These are phyloP conservation scores for Leptarthrus brevirostris DNA, from an alignment of 2,888 invertebrate species.

Conservation along the genomic window DNA sequence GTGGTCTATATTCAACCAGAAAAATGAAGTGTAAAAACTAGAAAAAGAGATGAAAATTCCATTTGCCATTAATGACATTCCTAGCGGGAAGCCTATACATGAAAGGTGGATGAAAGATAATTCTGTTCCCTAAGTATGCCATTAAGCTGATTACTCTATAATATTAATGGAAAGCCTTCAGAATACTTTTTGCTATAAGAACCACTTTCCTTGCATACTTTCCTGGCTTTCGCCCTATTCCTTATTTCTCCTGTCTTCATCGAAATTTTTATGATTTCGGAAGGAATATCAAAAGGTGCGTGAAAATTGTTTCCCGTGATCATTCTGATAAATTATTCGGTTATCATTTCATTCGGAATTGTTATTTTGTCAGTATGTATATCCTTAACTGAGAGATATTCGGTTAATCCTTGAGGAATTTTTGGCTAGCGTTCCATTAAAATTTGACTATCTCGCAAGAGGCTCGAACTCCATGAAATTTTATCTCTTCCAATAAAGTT, in stretches of 20 bases:
- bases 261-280: slow-evolving; percentile 27
- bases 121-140: slow-evolving; percentile 34
- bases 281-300: slow-evolving; percentile 22
- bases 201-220: background rate
- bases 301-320: slow-evolving; percentile 32
- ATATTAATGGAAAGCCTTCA: slow-evolving; percentile 35
- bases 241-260: background rate
- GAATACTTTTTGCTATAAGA: slow-evolving; percentile 7
- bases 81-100: slow-evolving; percentile 3
- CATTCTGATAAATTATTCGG: slow-evolving; percentile 41
- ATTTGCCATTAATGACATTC: slow-evolving; percentile 43
- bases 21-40: slow-evolving; percentile 28
- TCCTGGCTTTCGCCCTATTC: background rate
- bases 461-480: no score
- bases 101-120: slow-evolving; percentile 22
- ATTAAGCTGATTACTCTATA: slow-evolving; percentile 44
- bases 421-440: no score
- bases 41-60: slow-evolving; percentile 17
- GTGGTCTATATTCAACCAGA: background rate
- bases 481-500: no score
- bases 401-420: slow-evolving; percentile 2
- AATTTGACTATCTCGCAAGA: no score
- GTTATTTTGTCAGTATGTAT: background rate
- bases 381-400: background rate
- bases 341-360: slow-evolving; percentile 31